Evolutionary conservation across 1,140 invertebrate species (phyloP), one percentile per base, ranked within the genome.

Genomic region (Drosophila pruinosa): DNA sequence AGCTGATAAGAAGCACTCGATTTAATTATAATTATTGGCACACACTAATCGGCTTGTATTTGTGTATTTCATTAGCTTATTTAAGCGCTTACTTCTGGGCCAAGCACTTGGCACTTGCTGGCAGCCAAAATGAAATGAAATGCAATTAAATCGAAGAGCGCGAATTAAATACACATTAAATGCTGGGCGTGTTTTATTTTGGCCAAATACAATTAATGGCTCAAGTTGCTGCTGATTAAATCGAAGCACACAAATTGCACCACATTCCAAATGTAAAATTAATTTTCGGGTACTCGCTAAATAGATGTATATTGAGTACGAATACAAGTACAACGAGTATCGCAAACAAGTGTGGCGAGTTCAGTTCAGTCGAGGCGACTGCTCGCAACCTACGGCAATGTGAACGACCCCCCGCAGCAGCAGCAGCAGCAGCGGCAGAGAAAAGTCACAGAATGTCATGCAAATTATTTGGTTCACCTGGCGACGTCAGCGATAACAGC

Each of bases 401-500:
- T 85, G 80, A 85, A 85, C 67, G 80, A 85, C 67, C 80, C 65
- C 34, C 53, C 53, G 39, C 56, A 24, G 26, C 26, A 34, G 24
- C 22, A 28, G 15, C 50, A 58, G n/a, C 45, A 50, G n/a, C 43
- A 67, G 7, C 19, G 41, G 22, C 31, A 52, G 54, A 48, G 26
- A 43, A 19, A 58, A 63, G 24, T 34, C 24, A 10, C 12, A 45
- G 56, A 86, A 62, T 43, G 70, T 64, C 74, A 86, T 86, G 81
- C 77, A 86, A 86, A 86, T 86, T 81, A 77, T 86, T 78, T 72
- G 79, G 75, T 82, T 82, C 74, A 82, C 45, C 57, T 47, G 43
- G 43, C 58, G 43, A 47, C 22, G 22, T 39, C 41, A 54, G 28
- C 41, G 47, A 22, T 15, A n/a, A 54, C 50, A 38, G 41, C 61